Base-by-base conservation (phyloP, 92 coral and sea anemone genomes). In the Phenganax marumi region DNA sequence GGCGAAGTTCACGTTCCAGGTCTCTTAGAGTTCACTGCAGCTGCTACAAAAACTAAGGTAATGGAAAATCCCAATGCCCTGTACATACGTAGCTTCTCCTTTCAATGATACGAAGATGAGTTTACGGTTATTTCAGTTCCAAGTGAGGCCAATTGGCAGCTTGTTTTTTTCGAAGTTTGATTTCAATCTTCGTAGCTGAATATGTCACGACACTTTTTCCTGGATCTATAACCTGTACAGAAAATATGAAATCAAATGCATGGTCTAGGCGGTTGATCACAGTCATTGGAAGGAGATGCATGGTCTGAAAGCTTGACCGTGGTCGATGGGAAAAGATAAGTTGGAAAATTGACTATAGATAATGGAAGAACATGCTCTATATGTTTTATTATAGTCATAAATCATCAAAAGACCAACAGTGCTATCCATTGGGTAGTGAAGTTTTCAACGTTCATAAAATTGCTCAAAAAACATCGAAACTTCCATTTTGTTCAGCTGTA, bases 131-230 rank as follows among this genome's bases (percentile, higher is more conserved):
- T 68, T 84, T 90, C 3, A 91, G 79, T 80, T 96, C 99, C 56
- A 96, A 88, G 11, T 77, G 66, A 75, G 89, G 92, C 99, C 99
- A 96, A 76, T 88, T 87, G 19, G 91, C 90, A 5, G 89, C 85
- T 43, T 92, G 91, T n/a, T 88, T 91, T 76, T 96, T 96, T 70
- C 87, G 78, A 22, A 96, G 90, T 79, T 93, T 96, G 8, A 96
- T 93, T 72, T 96, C 99, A 52, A 96, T 93, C 80, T 96, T 96
- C 10, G 97, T 86, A 10, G 93, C 93, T 10, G 97, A 89, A 46
- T 93, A 73, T 16, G 80, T 21, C 25, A 96, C 99, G 7, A 91
- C 79, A 33, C 99, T 96, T 48, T 86, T 91, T 18, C 81, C 91
- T n/a, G 99, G 99, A 18, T 83, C 89, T 14, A 96, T 96, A 10